Evolutionary conservation across 1,140 invertebrate species (phyloP), one percentile per base, ranked within the genome.

Genomic region (Gerris buenoi): DNA sequence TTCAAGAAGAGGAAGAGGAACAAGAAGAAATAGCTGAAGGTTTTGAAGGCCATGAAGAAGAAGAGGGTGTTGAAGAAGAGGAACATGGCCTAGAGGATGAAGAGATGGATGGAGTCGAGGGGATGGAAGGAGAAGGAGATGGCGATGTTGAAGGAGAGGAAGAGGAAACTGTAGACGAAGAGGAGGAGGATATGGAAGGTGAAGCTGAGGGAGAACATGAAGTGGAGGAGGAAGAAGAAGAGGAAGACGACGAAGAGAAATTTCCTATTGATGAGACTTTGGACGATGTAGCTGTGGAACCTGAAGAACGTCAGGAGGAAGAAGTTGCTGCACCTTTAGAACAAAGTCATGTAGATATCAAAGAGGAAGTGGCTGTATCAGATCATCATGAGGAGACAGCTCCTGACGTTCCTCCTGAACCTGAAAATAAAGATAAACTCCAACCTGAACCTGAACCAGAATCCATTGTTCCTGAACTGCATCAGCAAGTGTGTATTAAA

Each of bases 51-150:
- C 23, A 57, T 46, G 29, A 25, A 15, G 59, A 46, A 10, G 66
- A 67, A 60, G 59, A 33, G 61, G 56, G 33, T 25, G 46, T 23
- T 25, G 64, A 65, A 29, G n/a, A 61, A 25, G 58, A 65, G 26
- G 67, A 65, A 27, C 61, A 64, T 58, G 60, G 33, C n/a, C 27
- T 65, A 15, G 29, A 65, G 5, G 28, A 25, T 27, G 57, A 68
- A 27, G 69, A 70, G 57, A 27, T 60, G 26, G 67, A 67, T 14
- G 65, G 65, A 27, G 29, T 14, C 1, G 66, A 63, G 18, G 26
- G 23, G n/a, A 25, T 27, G 57, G 27, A 61, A n/a, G 27, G n/a
- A 2, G 65, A 66, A 63, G 61, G 23, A 25, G 60, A 23, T 67
- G 65, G 56, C 22, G 66, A 61, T 15, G 57, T 28, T 25, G 66